phyloP scores from a whole-genome alignment of 2,888 invertebrate species.

The Netelia virgata region DNA sequence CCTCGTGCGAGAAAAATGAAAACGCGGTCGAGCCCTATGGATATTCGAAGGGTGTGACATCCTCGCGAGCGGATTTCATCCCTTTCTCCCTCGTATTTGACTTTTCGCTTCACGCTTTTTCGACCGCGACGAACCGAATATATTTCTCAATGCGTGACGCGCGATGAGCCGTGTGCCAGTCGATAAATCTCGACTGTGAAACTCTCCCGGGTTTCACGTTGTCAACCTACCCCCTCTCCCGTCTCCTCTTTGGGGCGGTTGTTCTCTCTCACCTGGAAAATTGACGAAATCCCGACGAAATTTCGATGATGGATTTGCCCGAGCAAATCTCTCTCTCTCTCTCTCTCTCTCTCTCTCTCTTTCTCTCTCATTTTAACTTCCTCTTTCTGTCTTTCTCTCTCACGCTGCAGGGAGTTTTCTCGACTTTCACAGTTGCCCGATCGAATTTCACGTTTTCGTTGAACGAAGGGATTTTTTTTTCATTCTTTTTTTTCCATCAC shows the following conservation, averaged over 20 bases:
- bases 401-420: neutral
- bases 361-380: neutral
- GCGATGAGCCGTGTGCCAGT: conserved; percentile 20
- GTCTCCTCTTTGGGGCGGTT: no score
- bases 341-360: conserved; percentile 54
- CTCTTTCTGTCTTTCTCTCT: neutral
- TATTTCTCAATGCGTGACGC: conserved; percentile 22
- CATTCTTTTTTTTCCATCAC: no score
- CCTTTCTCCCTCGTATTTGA: no score
- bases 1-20: no score
- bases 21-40: no score
- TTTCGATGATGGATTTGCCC: conserved; percentile 41
- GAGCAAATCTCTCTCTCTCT: conserved; percentile 56
- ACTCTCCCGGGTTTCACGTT: no score
- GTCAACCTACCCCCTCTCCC: neutral
- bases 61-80: no score
- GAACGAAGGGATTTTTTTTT: no score
- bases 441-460: no score
- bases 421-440: no score
- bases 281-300: conserved; percentile 49
- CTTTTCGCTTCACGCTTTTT: neutral
- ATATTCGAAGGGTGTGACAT: no score
- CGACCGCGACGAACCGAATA: neutral
- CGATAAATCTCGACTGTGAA: conserved; percentile 29
- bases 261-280: conserved; percentile 32